Evolutionary conservation across 1,140 invertebrate species (phyloP).

Genomic region (Gyrodactylus bullatarudis): DNA sequence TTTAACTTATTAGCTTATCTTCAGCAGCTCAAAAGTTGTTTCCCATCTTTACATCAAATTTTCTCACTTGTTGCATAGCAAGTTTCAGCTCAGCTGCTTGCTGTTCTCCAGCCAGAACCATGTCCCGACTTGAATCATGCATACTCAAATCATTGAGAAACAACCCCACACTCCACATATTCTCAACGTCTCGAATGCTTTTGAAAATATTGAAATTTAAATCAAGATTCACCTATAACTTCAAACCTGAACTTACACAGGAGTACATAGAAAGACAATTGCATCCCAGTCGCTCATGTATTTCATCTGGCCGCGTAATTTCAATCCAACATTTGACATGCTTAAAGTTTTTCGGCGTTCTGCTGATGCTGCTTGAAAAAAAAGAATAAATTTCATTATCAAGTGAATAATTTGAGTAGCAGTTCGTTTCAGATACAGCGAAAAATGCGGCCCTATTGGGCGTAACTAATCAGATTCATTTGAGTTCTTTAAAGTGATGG

Average conservation of each 20-base stretch:
- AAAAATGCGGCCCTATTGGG: no score
- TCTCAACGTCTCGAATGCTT: constrained; percentile 51
- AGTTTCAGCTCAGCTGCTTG: constrained; percentile 77
- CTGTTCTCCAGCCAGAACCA: constrained; percentile 75
- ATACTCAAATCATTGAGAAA: constrained; percentile 88
- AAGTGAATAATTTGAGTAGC: no score
- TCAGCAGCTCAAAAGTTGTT: no score
- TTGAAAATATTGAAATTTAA: neutral
- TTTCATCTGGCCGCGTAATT: constrained; percentile 59
- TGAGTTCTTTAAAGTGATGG: no score
- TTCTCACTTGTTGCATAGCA: constrained; percentile 52
- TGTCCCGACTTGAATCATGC: constrained; percentile 82
- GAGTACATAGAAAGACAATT: constrained; percentile 75
- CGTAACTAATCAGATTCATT: no score
- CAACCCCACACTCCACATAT: constrained; percentile 48
- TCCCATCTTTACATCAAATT: no score
- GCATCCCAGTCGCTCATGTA: constrained; percentile 85
- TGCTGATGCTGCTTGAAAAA: neutral
- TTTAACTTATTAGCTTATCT: no score
- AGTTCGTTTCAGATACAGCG: no score
- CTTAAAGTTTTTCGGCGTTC: constrained; percentile 4
- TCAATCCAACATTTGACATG: constrained; percentile 10
- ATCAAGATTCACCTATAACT: neutral
- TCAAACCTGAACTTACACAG: constrained; percentile 28
- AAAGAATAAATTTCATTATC: no score